These are phyloP conservation scores for Morbakka virulenta DNA, from an alignment of 30 jellyfish, hydroid and myxozoan genomes.

Conservation along the genomic window DNA sequence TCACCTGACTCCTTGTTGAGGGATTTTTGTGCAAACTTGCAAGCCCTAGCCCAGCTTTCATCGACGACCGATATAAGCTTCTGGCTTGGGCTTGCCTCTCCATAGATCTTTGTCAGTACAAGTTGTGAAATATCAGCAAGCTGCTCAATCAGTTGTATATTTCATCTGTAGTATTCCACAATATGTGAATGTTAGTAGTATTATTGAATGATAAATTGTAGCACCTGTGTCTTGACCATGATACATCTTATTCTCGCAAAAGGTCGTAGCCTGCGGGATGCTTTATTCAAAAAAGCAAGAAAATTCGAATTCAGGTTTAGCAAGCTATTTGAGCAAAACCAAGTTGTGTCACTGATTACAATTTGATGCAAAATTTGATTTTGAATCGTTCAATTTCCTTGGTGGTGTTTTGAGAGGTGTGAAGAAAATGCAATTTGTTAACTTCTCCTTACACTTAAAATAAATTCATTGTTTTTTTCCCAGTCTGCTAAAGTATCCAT, in stretches of 20 bases:
- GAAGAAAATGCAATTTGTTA: not conserved
- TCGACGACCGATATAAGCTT: conserved; percentile 14
- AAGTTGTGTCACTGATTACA: conserved; percentile 38
- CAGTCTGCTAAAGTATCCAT: conserved; percentile 55
- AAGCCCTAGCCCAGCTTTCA: conserved; percentile 2
- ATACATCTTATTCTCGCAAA: conserved; percentile 1
- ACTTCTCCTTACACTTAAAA: not conserved
- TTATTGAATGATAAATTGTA: conserved; percentile 6
- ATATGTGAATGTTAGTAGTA: conserved; percentile 10
- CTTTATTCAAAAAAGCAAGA: not conserved
- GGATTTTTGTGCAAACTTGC: conserved; percentile 6
- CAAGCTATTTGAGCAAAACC: conserved; percentile 8
- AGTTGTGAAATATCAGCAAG: conserved; percentile 36
- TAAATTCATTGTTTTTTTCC: conserved; percentile 20
- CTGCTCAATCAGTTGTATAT: conserved; percentile 33
- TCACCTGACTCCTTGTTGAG: not conserved
- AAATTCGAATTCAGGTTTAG: conserved; percentile 4
- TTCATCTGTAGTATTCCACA: conserved; percentile 17
- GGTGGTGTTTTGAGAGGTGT: not conserved
- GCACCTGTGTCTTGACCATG: conserved; percentile 5
- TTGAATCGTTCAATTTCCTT: conserved; percentile 8
- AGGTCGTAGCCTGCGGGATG: conserved; percentile 37
- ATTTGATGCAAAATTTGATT: conserved; percentile 34
- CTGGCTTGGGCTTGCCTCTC: conserved; percentile 26
- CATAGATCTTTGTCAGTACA: not conserved